Evolutionary conservation across 2,888 invertebrate genomes (phyloP).

Genomic region (Cataglyphis livida): DNA sequence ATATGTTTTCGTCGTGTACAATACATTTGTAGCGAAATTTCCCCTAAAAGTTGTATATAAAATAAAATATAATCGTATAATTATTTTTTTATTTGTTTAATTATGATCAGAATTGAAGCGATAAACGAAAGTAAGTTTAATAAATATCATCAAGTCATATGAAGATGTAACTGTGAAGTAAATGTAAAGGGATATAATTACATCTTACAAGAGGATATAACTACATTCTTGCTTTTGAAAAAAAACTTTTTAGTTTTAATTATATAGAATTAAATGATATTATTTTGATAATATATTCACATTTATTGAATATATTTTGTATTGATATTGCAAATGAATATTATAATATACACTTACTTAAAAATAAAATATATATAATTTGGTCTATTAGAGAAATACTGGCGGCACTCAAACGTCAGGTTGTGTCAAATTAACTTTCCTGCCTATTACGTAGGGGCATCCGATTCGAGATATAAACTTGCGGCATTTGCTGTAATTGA

Average conservation of each 20-base stretch:
- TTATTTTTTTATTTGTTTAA: conserved; percentile 17
- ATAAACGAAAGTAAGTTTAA: not conserved
- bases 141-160: not conserved
- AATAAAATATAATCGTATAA: conserved; percentile 13
- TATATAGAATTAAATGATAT: not conserved
- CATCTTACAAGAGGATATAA: not conserved
- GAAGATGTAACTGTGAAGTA: not conserved
- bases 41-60: conserved; percentile 14
- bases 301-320: not conserved
- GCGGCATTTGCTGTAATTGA: conserved; percentile 63
- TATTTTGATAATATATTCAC: conserved; percentile 16
- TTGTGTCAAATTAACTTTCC: conserved; percentile 43
- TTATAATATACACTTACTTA: conserved; percentile 5
- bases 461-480: conserved; percentile 58
- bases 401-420: conserved; percentile 1
- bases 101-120: not conserved
- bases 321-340: not conserved
- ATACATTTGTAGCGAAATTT: conserved; percentile 17
- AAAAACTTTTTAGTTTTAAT: not conserved
- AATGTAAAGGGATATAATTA: not conserved
- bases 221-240: not conserved
- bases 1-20: conserved; percentile 23
- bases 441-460: conserved; percentile 32
- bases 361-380: not conserved
- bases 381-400: conserved; percentile 7